These are phyloP conservation scores for Eurytoma adleriae DNA, from an alignment of 2,888 invertebrate species.

Conservation along the genomic window DNA sequence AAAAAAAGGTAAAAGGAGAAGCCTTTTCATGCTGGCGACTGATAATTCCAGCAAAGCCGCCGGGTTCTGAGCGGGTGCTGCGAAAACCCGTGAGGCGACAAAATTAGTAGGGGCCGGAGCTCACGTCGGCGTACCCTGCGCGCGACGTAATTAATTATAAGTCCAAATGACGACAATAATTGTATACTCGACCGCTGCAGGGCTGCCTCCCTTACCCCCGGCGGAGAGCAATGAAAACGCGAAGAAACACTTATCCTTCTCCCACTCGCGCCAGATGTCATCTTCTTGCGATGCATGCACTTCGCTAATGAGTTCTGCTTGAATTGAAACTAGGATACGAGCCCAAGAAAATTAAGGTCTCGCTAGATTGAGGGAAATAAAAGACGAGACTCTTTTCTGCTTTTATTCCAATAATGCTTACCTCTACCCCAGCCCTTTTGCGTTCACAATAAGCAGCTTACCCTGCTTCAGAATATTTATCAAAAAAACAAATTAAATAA, in stretches of 20 bases:
- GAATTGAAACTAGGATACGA: conserved; percentile 51
- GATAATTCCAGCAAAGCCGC: background rate
- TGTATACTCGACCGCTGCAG: conserved; percentile 35
- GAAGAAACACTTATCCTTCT: conserved; percentile 46
- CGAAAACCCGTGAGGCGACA: background rate
- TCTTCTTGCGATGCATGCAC: conserved; percentile 49
- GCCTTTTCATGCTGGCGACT: conserved; percentile 8
- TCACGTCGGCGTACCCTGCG: background rate
- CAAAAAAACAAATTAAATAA: background rate
- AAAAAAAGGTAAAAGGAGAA: background rate
- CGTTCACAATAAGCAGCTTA: conserved; percentile 28
- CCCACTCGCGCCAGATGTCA: conserved; percentile 23
- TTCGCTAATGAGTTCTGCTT: conserved; percentile 52
- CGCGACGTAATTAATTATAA: conserved; percentile 48
- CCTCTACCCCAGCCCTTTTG: background rate
- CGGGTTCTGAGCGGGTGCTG: background rate
- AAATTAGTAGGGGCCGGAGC: conserved; percentile 4
- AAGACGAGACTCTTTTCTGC: conserved; percentile 4
- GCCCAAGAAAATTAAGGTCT: conserved; percentile 48
- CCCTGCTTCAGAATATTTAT: background rate
- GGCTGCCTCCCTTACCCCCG: too few relatives aligned
- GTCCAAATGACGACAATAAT: conserved; percentile 49
- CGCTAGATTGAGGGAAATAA: conserved; percentile 30
- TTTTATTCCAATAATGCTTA: conserved; percentile 29
- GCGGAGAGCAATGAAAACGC: conserved; percentile 16